Base-by-base conservation (phyloP, 2,797 vertebrate species). In the Myripristis jacobus region DNA sequence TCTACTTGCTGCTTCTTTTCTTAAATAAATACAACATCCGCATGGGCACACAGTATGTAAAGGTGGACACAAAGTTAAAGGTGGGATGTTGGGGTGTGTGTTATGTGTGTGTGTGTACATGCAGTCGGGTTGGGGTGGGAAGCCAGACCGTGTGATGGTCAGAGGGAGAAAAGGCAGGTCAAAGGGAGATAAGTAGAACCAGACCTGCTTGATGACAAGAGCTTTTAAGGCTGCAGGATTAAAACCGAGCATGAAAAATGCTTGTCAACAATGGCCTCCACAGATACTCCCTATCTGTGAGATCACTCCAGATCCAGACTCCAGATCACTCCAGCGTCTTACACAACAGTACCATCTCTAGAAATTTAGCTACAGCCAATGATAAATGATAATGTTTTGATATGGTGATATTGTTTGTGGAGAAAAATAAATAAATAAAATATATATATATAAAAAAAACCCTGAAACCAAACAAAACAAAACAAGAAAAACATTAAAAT, bases 161-260 rank as follows among this genome's bases (percentile, higher is more conserved):
- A 81, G 75, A 74, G 60, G 87, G 80, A 93, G 84, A 91, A 93
- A 93, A 90, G 82, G 79, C 83, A 91, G 90, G 88, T 93, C 91
- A 92, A 91, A 89, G 84, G 66, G 89, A 92, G 88, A 93, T 95
- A 94, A 95, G 92, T 87, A 89, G 91, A 94, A 91, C 68, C 93
- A 95, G 91, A 92, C 89, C 74, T 62, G 88, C 60, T 73, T 68
- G 54, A 90, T 87, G 78, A 87, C 84, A 44, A 90, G 83, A 74
- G 86, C 71, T 78, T 82, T 87, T 89, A 90, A 87, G 87, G 81
- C 75, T 70, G 73, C 84, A 63, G 71, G 90, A 90, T 92, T 81
- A 89, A 93, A 93, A 87, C 83, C 78, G 91, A 89, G 73, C 82
- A 87, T 88, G 27, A 48, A 80, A 79, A 82, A 60, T 29, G 55